Evolutionary conservation across 2,113 vertebrate genomes (phyloP).

Genomic region (Sinocyclocheilus grahami): DNA sequence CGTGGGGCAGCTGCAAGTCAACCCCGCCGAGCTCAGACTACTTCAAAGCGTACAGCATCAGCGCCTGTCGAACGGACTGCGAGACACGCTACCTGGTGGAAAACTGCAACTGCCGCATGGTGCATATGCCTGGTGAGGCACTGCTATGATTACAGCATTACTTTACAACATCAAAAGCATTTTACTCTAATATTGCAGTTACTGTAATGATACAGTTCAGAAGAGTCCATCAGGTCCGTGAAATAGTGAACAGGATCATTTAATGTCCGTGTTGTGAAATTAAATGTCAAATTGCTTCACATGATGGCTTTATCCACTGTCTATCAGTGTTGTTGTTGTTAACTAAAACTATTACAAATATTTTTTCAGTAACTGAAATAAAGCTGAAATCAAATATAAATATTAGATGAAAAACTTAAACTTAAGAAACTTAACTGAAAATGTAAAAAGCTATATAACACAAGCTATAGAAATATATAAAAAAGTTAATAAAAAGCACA

Average conservation of each 20-base stretch:
- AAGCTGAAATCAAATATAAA: background rate
- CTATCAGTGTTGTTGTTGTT: background rate
- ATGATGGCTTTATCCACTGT: background rate
- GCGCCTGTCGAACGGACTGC: slow-evolving; percentile 95
- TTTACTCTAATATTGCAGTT: background rate
- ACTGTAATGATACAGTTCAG: background rate
- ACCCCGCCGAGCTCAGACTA: slow-evolving; percentile 89
- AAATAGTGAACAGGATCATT: background rate
- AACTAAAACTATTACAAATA: background rate
- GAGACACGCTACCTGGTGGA: slow-evolving; percentile 97
- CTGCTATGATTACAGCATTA: background rate
- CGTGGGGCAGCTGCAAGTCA: slow-evolving; percentile 97
- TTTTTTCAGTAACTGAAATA: too few relatives aligned
- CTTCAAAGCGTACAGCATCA: slow-evolving; percentile 95
- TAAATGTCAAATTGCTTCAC: background rate
- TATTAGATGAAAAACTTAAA: background rate
- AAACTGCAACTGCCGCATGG: slow-evolving; percentile 99
- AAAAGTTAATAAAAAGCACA: background rate
- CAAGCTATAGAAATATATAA: background rate
- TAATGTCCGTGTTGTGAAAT: background rate
- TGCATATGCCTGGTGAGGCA: slow-evolving; percentile 92
- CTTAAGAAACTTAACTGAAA: too few relatives aligned
- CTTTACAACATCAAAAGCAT: background rate
- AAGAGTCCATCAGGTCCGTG: background rate
- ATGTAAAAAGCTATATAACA: too few relatives aligned